A percentile compares a stretch with the other conserved stretches of the same genome.
These are phyloP conservation scores for Urocynchramus pylzowi DNA, from an alignment of 2,113 vertebrate species.

Conservation along the genomic window DNA sequence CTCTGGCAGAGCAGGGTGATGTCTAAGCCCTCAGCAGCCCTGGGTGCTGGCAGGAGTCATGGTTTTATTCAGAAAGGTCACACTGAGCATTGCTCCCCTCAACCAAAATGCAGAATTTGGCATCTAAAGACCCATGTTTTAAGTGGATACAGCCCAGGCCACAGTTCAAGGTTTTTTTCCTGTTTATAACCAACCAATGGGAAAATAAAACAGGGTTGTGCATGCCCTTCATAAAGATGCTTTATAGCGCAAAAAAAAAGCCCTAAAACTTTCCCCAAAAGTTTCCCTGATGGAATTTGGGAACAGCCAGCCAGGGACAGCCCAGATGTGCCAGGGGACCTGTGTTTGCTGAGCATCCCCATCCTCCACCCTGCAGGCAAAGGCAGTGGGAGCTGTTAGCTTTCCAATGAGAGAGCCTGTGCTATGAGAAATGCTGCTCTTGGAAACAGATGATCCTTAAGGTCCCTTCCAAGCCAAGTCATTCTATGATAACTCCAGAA, in stretches of 20 bases:
- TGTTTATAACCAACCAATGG: background rate
- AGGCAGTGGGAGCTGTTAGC: background rate
- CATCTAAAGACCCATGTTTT: background rate
- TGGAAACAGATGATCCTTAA: too few relatives aligned
- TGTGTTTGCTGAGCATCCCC: background rate
- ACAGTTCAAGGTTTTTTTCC: background rate
- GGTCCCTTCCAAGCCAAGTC: background rate
- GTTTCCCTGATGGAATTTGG: background rate
- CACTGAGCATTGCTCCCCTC: background rate
- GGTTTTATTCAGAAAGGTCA: background rate
- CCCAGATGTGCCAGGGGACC: background rate
- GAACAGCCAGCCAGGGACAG: background rate
- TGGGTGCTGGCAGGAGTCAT: fast-evolving
- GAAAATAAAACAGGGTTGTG: background rate
- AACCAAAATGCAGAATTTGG: background rate
- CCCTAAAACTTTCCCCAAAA: background rate
- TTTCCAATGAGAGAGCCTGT: background rate
- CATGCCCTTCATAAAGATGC: background rate
- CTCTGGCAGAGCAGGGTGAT: background rate
- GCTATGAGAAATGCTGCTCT: fast-evolving
- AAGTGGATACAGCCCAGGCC: background rate
- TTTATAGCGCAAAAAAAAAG: background rate
- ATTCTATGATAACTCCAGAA: background rate
- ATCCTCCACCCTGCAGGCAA: background rate
- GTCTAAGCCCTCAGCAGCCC: background rate